Base-by-base conservation (phyloP, 2,113 vertebrate genomes). In the Dicentrarchus labrax region DNA sequence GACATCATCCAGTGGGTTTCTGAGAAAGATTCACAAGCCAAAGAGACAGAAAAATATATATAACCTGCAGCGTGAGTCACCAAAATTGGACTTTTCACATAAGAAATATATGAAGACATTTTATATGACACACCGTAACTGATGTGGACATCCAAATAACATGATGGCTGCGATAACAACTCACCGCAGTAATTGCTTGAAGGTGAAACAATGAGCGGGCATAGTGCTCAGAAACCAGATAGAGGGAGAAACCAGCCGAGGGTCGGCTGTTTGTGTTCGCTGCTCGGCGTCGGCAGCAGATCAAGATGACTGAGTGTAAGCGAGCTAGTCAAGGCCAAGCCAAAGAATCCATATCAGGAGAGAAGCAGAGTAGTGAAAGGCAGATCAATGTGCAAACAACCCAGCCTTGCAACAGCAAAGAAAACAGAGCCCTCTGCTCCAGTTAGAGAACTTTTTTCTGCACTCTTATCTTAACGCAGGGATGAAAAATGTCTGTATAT, bases 371-470 rank as follows among this genome's bases (percentile, higher is more conserved):
- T 30, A 76, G 70, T 80, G 86, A 85, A 89, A 89, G 72, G 80
- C 76, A 84, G 83, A 90, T 92, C 83, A 83, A 87, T 90, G 89
- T 85, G 84, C 66, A 87, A 89, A 88, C 85, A 84, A 75, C 48
- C 74, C 80, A 51, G 50, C 78, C 73, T 80, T 36, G 39, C 67
- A 78, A 74, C 39, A 38, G 57, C 11, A 19, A 60, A 68, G 48
- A 66, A 68, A 72, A 82, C 56, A 62, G n/a, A 21, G 66, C 41
- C 16, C 22, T 83, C 64, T 65, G 10, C 80, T 80, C 48, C 39
- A 53, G 75, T 50, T 82, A 16, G 24, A 76, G 6, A 30, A 76
- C 36, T 76, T 43, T n/a, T 43, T 43, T 66, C 21, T 36, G 41
- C 62, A 5, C 39, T 71, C 22, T 82, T 51, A 70, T 83, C 75